A percentile compares a stretch with the other conserved stretches of the same genome.
These are phyloP conservation scores for Lasius fuliginosus DNA, from an alignment of 2,888 invertebrate genomes.

Conservation along the genomic window DNA sequence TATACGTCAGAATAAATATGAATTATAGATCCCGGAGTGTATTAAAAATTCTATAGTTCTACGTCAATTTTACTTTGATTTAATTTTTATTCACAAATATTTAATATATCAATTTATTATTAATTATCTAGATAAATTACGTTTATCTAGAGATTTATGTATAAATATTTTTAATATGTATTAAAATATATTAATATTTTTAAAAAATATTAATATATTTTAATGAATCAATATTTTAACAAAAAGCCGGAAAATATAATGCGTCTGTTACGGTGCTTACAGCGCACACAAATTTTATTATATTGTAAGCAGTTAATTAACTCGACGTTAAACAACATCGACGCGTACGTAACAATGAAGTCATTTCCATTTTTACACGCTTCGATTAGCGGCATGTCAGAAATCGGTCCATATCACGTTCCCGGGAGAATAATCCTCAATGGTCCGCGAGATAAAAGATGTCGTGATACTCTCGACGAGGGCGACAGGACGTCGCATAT, in stretches of 20 bases:
- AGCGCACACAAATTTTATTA: slow-evolving; percentile 6
- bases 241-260: neutral
- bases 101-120: neutral
- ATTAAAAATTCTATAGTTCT: neutral
- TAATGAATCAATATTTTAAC: neutral
- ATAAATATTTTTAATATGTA: neutral
- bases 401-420: slow-evolving; percentile 25
- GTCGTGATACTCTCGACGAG: neutral
- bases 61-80: neutral
- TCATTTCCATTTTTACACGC: slow-evolving; percentile 47
- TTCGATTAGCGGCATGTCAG: slow-evolving; percentile 22
- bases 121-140: neutral
- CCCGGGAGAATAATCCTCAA: slow-evolving; percentile 22
- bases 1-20: neutral
- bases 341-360: slow-evolving; percentile 36
- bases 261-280: neutral
- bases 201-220: neutral
- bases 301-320: slow-evolving; percentile 36
- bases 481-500: slow-evolving; percentile 65
- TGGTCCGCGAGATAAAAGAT: slow-evolving; percentile 38
- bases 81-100: neutral
- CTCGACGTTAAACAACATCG: neutral
- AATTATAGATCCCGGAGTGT: neutral
- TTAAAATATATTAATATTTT: neutral
- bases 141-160: neutral